These are phyloP conservation scores for Calameuta filiformis DNA, from an alignment of 2,888 invertebrate species.

Conservation along the genomic window DNA sequence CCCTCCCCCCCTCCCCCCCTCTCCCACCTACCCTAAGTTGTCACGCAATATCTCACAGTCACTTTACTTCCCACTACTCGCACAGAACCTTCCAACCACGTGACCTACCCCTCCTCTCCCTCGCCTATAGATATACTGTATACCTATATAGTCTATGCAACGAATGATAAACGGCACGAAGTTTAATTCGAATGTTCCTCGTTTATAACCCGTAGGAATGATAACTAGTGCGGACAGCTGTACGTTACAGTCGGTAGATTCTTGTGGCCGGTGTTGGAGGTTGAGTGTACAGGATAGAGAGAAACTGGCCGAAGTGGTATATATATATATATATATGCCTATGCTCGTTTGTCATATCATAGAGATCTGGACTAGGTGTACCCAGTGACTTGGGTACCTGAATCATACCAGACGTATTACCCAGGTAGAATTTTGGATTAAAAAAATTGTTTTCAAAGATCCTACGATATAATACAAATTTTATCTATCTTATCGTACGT, in stretches of 20 bases:
- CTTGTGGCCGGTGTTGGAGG: neutral
- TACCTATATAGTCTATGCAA: neutral
- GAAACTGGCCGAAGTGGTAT: neutral
- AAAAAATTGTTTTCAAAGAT: neutral
- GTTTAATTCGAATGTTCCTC: constrained; percentile 7
- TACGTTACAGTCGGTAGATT: neutral
- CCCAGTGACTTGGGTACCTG: neutral
- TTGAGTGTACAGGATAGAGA: neutral
- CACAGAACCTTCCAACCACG: neutral
- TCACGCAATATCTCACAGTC: neutral
- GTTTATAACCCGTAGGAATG: constrained; percentile 7
- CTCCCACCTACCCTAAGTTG: neutral
- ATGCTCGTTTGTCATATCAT: neutral
- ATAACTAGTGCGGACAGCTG: constrained; percentile 7
- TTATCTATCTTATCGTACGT: neutral
- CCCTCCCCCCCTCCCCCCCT: neutral
- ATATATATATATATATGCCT: neutral
- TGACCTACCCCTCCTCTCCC: neutral
- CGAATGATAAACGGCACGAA: neutral
- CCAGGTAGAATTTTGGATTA: neutral
- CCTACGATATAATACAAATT: neutral
- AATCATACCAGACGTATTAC: neutral
- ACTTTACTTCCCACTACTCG: neutral
- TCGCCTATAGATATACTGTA: neutral
- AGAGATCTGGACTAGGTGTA: neutral